phyloP scores from a whole-genome alignment of 2,888 invertebrate genomes.

The Galeruca laticollis region DNA sequence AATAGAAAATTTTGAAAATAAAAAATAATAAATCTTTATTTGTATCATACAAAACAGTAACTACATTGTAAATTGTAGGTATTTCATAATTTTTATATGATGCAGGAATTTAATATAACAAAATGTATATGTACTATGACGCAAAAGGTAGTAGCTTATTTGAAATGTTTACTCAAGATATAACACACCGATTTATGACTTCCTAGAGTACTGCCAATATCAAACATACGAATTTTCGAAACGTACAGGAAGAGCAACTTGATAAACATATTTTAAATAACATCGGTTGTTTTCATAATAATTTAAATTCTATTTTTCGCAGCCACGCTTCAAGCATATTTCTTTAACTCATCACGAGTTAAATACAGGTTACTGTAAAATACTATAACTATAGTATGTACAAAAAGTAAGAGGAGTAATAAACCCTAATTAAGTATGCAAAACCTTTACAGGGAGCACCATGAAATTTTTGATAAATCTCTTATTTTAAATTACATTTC shows the following conservation, averaged over 20 bases:
- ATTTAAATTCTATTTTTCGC: neutral
- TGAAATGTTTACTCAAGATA: neutral
- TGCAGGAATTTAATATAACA: neutral
- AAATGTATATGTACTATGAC: neutral
- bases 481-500: too few relatives aligned
- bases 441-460: too few relatives aligned
- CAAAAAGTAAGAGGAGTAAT: too few relatives aligned
- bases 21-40: too few relatives aligned
- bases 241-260: neutral
- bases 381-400: too few relatives aligned
- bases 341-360: neutral
- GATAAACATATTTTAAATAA: neutral
- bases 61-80: neutral
- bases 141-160: neutral
- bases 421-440: too few relatives aligned
- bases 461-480: too few relatives aligned
- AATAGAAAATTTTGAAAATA: too few relatives aligned
- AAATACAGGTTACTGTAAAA: too few relatives aligned
- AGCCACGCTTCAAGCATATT: neutral
- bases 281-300: neutral
- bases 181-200: neutral
- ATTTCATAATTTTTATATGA: neutral
- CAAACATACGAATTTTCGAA: neutral
- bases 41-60: too few relatives aligned
- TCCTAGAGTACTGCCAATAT: conserved; percentile 1